A percentile compares a stretch with the other conserved stretches of the same genome.
Evolutionary conservation across 2,888 invertebrate species (phyloP).

Genomic region (Heteromyza rotundicornis): DNA sequence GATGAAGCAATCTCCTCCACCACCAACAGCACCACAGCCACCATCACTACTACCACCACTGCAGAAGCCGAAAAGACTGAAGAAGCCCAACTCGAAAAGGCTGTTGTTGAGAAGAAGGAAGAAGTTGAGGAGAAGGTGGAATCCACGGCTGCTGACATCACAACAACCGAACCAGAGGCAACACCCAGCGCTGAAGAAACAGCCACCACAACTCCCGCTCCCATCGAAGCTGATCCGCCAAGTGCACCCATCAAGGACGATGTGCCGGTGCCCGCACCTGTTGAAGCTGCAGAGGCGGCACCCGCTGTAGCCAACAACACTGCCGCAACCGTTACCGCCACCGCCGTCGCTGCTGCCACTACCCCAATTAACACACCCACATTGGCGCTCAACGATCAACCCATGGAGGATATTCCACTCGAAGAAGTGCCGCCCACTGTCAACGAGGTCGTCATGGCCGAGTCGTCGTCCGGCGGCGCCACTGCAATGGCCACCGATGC

Average conservation of each 20-base stretch:
- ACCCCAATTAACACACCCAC: slow-evolving; percentile 35
- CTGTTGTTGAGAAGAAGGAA: slow-evolving; percentile 16
- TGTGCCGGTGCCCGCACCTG: slow-evolving; percentile 8
- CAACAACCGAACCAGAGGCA: slow-evolving; percentile 9
- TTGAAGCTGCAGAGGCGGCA: slow-evolving; percentile 23
- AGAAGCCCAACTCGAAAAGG: slow-evolving; percentile 19
- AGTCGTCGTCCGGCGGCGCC: slow-evolving; percentile 39
- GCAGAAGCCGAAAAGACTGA: slow-evolving; percentile 39
- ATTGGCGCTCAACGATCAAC: slow-evolving; percentile 51
- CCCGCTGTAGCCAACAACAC: slow-evolving; percentile 21
- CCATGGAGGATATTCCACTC: slow-evolving; percentile 45
- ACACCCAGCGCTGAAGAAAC: slow-evolving; percentile 12
- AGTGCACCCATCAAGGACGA: slow-evolving; percentile 12
- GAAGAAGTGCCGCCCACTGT: slow-evolving; percentile 40
- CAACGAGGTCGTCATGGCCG: slow-evolving; percentile 57
- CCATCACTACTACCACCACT: not conserved
- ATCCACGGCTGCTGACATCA: slow-evolving; percentile 14
- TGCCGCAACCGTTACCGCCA: slow-evolving; percentile 9
- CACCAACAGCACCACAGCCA: not conserved
- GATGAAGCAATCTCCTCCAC: slow-evolving; percentile 11
- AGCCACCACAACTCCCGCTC: slow-evolving; percentile 15
- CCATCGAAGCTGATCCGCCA: slow-evolving; percentile 29
- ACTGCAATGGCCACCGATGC: slow-evolving; percentile 58
- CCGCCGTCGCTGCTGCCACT: slow-evolving; percentile 15
- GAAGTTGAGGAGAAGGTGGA: not conserved